Conservation (phyloP, 2,888 invertebrate species). For the Hypselothyrea guttata region DNA sequence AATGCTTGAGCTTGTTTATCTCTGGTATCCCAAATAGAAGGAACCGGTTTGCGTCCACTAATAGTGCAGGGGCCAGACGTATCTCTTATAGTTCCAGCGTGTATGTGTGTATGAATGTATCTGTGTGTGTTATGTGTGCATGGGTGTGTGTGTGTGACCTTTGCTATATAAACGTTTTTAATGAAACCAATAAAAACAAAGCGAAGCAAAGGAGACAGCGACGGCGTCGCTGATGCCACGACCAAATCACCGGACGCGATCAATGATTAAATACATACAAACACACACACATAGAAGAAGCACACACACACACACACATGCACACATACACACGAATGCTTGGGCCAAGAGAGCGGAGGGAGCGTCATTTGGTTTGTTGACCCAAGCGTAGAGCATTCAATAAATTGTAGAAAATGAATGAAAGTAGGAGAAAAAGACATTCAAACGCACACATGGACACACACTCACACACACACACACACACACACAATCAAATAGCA, state of each 20-base stretch:
- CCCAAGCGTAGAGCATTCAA: conserved; percentile 62
- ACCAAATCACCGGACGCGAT: conserved; percentile 66
- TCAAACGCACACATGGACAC: conserved; percentile 5
- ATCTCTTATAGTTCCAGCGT: conserved; percentile 11
- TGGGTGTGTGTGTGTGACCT: conserved; percentile 55
- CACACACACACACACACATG: conserved; percentile 30
- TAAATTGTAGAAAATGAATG: conserved; percentile 64
- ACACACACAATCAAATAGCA: conserved; percentile 19
- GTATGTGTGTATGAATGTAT: conserved; percentile 16
- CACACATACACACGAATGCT: conserved; percentile 17
- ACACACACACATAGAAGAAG: conserved; percentile 36
- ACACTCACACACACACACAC: conserved; percentile 15
- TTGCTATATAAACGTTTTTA: conserved; percentile 53
- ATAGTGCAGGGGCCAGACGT: conserved; percentile 24
- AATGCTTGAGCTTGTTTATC: conserved; percentile 20
- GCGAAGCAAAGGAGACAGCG: conserved; percentile 36
- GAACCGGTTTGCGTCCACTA: conserved; percentile 59
- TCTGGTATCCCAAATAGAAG: conserved; percentile 25
- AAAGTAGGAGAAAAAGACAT: conserved; percentile 50
- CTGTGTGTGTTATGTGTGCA: conserved; percentile 20
- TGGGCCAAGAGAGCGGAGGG: conserved; percentile 21
- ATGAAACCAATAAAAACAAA: conserved; percentile 64
- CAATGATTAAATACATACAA: conserved; percentile 57
- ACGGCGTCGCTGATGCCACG: conserved; percentile 22
- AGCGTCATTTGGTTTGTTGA: conserved; percentile 65